Evolutionary conservation across 2,113 vertebrate species (phyloP), one percentile per base, ranked within the genome.

Genomic region (Urocynchramus pylzowi): DNA sequence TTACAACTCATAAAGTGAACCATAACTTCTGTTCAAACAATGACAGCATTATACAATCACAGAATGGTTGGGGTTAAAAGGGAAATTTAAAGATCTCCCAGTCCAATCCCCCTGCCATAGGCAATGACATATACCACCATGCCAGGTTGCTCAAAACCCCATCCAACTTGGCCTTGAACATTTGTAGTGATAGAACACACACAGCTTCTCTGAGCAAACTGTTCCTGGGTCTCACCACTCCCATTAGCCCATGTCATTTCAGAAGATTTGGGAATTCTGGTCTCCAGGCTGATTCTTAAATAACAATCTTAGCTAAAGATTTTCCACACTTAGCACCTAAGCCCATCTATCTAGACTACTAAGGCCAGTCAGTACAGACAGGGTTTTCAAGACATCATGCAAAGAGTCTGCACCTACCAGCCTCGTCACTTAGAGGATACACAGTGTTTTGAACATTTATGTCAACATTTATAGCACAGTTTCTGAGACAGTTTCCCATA

Each of bases 201-300:
- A 53, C 6, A 59, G 19, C 20, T 75, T 53, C 47, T 42, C 39
- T 52, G 6, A 49, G 52, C 33, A 83, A 54, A 28, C 22, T 61
- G 26, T 23, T 53, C 39, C 42, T 16, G 16, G 16, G 23, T 31
- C 76, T 68, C 57, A 56, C 3, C 18, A 42, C 23, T 28, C 28
- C 74, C 31, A 26, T 30, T 21, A 47, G 11, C 13, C 19, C 1
- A 0, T 1, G 0, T 21, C 16, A 67, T 33, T 65, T 47, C 64
- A 89, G 79, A 93, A 83, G 59, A 82, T 22, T 27, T 44, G 31
- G 27, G 35, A 87, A 64, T 49, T 23, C 7, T 60, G 27, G 50
- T 76, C 53, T 89, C 80, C 4, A 6, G 28, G 31, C 16, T 68
- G 11, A 26, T 12, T 79, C 71, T 83, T 65, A 52, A 76, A 42